Conservation (phyloP, 1,140 invertebrate genomes). For the Panonychus citri region DNA sequence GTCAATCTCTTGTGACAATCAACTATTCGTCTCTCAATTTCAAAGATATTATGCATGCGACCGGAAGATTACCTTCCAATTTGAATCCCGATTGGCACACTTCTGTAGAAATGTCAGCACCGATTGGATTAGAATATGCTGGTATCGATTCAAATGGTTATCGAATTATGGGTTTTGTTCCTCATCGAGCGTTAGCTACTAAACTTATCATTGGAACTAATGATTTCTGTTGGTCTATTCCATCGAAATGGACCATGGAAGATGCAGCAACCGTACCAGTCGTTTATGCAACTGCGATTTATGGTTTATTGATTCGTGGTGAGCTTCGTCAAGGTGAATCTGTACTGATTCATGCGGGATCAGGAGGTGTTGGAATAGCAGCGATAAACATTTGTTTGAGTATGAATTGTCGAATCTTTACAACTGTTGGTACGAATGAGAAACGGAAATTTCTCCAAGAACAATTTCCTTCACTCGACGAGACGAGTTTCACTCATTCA, state of each 20-base stretch:
- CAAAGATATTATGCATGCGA: slow-evolving; percentile 26
- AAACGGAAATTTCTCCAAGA: slow-evolving; percentile 73
- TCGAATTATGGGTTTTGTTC: slow-evolving; percentile 78
- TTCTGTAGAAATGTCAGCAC: slow-evolving; percentile 17
- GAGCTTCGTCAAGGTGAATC: slow-evolving; percentile 53
- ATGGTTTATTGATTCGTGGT: slow-evolving; percentile 63
- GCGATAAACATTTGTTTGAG: slow-evolving; percentile 74
- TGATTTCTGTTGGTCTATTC: slow-evolving; percentile 28
- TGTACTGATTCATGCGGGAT: slow-evolving; percentile 78
- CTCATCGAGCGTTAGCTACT: slow-evolving; percentile 70
- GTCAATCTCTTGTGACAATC: slow-evolving; percentile 2
- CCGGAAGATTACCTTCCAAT: slow-evolving; percentile 46
- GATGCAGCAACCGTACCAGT: slow-evolving; percentile 82
- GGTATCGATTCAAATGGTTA: slow-evolving; percentile 44
- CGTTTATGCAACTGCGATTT: slow-evolving; percentile 80
- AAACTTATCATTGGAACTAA: slow-evolving; percentile 28
- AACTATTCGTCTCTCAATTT: slow-evolving; percentile 25
- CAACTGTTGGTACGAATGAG: slow-evolving; percentile 60
- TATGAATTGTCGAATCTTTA: slow-evolving; percentile 60
- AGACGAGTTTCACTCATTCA: slow-evolving; percentile 69
- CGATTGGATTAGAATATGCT: slow-evolving; percentile 74
- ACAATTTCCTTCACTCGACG: slow-evolving; percentile 55
- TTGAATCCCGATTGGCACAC: slow-evolving; percentile 39
- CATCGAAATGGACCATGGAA: slow-evolving; percentile 61
- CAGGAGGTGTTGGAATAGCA: slow-evolving; percentile 84